Conservation (phyloP, 92 coral and sea anemone species). For the Actinernus sp. region DNA sequence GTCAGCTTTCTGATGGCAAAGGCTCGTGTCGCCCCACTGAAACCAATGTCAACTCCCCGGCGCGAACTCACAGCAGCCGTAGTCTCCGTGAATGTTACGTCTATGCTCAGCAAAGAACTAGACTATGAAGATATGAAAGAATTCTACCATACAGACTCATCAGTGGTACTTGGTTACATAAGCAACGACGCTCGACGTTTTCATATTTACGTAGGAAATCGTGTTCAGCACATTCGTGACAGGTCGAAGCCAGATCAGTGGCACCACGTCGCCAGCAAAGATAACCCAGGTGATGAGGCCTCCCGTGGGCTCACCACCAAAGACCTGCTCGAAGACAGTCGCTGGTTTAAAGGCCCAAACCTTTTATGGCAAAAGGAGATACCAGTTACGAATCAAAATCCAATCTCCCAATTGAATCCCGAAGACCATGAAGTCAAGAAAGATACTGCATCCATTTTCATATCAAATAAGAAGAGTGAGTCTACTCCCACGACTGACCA, state of each 20-base stretch:
- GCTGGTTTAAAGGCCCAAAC: not conserved
- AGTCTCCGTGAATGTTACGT: slow-evolving; percentile 2
- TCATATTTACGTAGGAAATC: slow-evolving; percentile 17
- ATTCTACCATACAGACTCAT: slow-evolving; percentile 2
- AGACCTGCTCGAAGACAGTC: not conserved
- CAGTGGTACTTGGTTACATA: slow-evolving; percentile 11
- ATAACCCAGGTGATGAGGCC: slow-evolving; percentile 10
- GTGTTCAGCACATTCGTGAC: slow-evolving; percentile 14
- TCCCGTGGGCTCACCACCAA: not conserved
- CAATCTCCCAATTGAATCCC: no score
- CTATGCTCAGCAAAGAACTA: slow-evolving; percentile 4
- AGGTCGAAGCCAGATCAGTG: slow-evolving; percentile 10
- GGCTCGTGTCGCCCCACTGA: no score
- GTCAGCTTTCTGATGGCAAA: no score
- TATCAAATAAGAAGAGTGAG: no score
- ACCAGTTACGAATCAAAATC: no score
- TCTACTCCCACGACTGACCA: no score
- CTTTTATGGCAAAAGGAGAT: no score
- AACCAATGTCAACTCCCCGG: slow-evolving; percentile 3
- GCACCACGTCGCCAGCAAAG: slow-evolving; percentile 5
- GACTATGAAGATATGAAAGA: not conserved
- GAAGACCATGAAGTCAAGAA: slow-evolving; percentile 23
- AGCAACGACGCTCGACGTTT: slow-evolving; percentile 1
- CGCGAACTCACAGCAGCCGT: slow-evolving; percentile 19
- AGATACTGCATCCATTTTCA: slow-evolving; percentile 2